Percentiles rank a stretch among this genome's conserved stretches.
Conservation (phyloP, 2,797 vertebrate species). For the Coccyzus lansbergi region DNA sequence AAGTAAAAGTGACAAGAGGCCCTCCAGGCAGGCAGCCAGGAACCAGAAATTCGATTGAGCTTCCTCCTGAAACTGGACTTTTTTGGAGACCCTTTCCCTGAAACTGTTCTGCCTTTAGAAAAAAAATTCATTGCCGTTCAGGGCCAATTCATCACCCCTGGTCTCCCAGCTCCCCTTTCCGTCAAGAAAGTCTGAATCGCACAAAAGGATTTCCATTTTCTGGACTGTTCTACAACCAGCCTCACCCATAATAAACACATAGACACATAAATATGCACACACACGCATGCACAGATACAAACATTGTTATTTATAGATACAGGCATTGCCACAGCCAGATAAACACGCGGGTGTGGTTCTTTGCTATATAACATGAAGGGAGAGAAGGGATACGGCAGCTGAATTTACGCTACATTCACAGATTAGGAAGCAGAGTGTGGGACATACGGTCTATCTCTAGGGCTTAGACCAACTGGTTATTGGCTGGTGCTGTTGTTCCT, state of each 20-base stretch:
- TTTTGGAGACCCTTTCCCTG: conserved; percentile 38
- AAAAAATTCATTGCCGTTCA: not conserved
- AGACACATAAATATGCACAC: conserved; percentile 18
- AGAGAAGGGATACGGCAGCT: not conserved
- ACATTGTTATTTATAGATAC: conserved; percentile 28
- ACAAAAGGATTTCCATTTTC: conserved; percentile 37
- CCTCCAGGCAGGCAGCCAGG: conserved; percentile 65
- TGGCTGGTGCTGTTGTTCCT: conserved; percentile 54
- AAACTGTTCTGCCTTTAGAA: conserved; percentile 26
- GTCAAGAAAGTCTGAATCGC: not conserved
- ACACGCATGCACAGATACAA: not conserved
- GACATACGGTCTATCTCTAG: conserved; percentile 54
- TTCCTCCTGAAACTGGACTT: conserved; percentile 53
- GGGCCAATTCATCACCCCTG: not conserved
- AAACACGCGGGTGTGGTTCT: not conserved
- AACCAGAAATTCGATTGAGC: conserved; percentile 61
- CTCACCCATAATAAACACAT: not conserved
- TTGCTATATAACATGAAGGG: not conserved
- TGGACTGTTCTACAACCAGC: not conserved
- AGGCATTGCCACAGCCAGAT: not conserved
- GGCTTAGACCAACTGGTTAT: conserved; percentile 53
- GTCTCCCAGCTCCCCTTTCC: conserved; percentile 13
- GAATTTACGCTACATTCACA: not conserved
- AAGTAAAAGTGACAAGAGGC: conserved; percentile 67
- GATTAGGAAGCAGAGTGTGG: conserved; percentile 43